A percentile compares a stretch with the other conserved stretches of the same genome.
phyloP scores from a whole-genome alignment of 2,888 invertebrate species.

The Aleiodes testaceus region DNA sequence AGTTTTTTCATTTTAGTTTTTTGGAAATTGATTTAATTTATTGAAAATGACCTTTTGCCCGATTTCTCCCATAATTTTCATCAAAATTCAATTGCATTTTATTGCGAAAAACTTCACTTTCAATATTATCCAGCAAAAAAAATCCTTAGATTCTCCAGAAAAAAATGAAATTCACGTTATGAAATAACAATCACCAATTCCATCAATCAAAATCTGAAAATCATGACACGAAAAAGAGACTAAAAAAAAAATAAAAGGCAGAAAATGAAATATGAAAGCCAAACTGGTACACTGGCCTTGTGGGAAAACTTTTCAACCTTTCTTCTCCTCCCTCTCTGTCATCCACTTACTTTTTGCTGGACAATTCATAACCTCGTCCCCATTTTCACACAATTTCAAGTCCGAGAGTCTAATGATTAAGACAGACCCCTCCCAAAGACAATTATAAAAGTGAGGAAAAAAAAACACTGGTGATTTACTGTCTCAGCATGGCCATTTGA shows the following conservation, averaged over 20 bases:
- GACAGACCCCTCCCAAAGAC: not conserved
- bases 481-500: too few relatives aligned
- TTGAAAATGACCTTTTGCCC: too few relatives aligned
- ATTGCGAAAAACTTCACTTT: too few relatives aligned
- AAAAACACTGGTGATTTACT: too few relatives aligned
- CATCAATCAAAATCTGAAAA: too few relatives aligned
- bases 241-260: not conserved
- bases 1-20: too few relatives aligned
- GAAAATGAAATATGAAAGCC: not conserved
- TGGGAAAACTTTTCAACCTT: not conserved
- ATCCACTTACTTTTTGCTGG: conserved; percentile 8
- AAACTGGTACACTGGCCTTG: conserved; percentile 8
- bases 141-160: not conserved
- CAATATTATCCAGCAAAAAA: too few relatives aligned
- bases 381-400: conserved; percentile 27
- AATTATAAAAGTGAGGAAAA: too few relatives aligned
- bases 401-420: conserved; percentile 18
- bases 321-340: not conserved
- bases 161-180: not conserved
- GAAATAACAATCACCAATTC: too few relatives aligned
- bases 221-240: not conserved
- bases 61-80: too few relatives aligned
- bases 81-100: too few relatives aligned
- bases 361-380: conserved; percentile 29
- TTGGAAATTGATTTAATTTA: too few relatives aligned